These are phyloP conservation scores for Chironomus striatipennis DNA, from an alignment of 1,140 invertebrate species.

Conservation along the genomic window DNA sequence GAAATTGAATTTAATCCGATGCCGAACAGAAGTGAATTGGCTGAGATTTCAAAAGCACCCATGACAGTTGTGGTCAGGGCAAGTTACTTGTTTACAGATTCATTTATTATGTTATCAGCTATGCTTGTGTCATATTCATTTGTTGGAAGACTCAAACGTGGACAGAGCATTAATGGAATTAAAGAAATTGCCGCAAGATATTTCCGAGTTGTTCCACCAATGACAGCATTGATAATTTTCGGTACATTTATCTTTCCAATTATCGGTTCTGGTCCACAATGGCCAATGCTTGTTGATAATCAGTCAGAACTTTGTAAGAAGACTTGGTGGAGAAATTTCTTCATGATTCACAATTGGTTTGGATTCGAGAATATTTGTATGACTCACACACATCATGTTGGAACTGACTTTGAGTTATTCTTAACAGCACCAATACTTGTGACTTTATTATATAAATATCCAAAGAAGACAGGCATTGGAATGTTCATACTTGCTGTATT, in stretches of 20 bases:
- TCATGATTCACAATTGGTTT: constrained; percentile 57
- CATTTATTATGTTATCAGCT: constrained; percentile 57
- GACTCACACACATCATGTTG: constrained; percentile 64
- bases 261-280: constrained; percentile 54
- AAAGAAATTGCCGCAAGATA: constrained; percentile 34
- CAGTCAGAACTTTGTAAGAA: constrained; percentile 53
- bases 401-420: constrained; percentile 79
- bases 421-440: constrained; percentile 60
- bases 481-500: constrained; percentile 39
- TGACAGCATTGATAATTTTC: constrained; percentile 53
- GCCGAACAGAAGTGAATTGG: constrained; percentile 52
- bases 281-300: constrained; percentile 53
- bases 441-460: constrained; percentile 51
- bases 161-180: constrained; percentile 42
- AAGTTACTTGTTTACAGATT: constrained; percentile 57
- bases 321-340: constrained; percentile 53
- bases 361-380: constrained; percentile 58
- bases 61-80: constrained; percentile 55
- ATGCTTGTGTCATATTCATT: constrained; percentile 52
- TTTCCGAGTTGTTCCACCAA: constrained; percentile 49
- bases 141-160: constrained; percentile 46
- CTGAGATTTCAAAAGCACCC: constrained; percentile 38
- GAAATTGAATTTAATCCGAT: constrained; percentile 55
- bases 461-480: constrained; percentile 42
- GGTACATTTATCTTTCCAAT: constrained; percentile 53